Evolutionary conservation across 2,113 vertebrate species (phyloP), one percentile per base, ranked within the genome.

Genomic region (Erinaceus europaeus): DNA sequence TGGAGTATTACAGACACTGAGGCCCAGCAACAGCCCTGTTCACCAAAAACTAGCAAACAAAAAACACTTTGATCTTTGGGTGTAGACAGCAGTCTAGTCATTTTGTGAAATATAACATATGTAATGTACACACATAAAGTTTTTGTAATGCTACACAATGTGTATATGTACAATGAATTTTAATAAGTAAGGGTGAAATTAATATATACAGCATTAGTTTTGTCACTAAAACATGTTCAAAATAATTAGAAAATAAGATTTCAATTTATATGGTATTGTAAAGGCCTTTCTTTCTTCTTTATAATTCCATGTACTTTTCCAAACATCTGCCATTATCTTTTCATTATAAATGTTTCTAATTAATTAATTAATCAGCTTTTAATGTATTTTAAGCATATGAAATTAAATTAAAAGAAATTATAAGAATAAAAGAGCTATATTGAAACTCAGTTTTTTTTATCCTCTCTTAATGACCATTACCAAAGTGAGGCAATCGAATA

Each of bases 181-280:
- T 65, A 89, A 62, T 72, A 68, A 73, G 57, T 36, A 55, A 29
- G 21, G 20, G 3, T 84, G 73, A 88, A 81, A 85, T 90, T 57
- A 48, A 12, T 59, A 20, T 68, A 21, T 50, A 50, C 2, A 32
- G 0, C 20, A 29, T 83, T 50, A 48, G 6, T 29, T 67, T 5
- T 46, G 25, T 42, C 34, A 38, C 21, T 77, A 64, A 69, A 86
- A 74, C 2, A 50, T 64, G 2, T 2, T 13, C 5, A 75, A 52
- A 78, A 75, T 2, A 77, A 59, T 14, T 53, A 46, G 2, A 38
- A n/a, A 77, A 42, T 23, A 82, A 59, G 61, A 86, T 25, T 40
- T 81, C 8, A 57, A 77, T 73, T n/a, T n/a, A 18, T 77, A 50
- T 17, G 32, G 59, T n/a, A n/a, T n/a, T n/a, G n/a, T n/a, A n/a